These are phyloP conservation scores for Petrolisthes cinctipes DNA, from an alignment of 2,888 invertebrate species.

Conservation along the genomic window DNA sequence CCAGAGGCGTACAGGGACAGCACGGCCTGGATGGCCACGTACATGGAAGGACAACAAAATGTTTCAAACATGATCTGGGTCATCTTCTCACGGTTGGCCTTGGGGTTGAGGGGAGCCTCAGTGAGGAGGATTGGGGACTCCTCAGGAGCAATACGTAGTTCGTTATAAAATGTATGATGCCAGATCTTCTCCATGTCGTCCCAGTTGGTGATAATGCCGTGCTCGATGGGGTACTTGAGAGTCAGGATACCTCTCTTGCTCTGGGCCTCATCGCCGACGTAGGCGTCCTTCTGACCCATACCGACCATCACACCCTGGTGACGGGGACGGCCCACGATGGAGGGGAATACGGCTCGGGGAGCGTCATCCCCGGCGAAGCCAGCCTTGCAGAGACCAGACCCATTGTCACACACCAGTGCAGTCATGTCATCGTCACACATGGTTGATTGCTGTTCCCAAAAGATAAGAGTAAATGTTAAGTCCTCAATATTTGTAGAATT, in stretches of 20 bases:
- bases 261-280: slow-evolving; percentile 96
- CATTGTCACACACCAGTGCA: slow-evolving; percentile 57
- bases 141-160: slow-evolving; percentile 94
- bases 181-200: slow-evolving; percentile 99
- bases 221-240: slow-evolving; percentile 74
- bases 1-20: slow-evolving; percentile 62
- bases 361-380: slow-evolving; percentile 92
- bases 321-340: slow-evolving; percentile 89
- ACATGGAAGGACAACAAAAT: slow-evolving; percentile 93
- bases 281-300: slow-evolving; percentile 97
- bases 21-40: slow-evolving; percentile 93
- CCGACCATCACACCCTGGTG: slow-evolving; percentile 89
- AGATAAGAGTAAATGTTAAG: neutral
- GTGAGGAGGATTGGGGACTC: slow-evolving; percentile 93
- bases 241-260: slow-evolving; percentile 81
- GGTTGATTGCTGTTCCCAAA: slow-evolving; percentile 6
- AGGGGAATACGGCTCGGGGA: slow-evolving; percentile 89
- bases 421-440: slow-evolving; percentile 61
- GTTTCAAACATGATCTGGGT: slow-evolving; percentile 86
- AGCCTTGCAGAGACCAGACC: slow-evolving; percentile 78
- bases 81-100: slow-evolving; percentile 96
- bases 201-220: slow-evolving; percentile 86
- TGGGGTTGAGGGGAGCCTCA: slow-evolving; percentile 93
- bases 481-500: neutral
- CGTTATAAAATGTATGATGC: slow-evolving; percentile 99